A percentile compares a stretch with the other conserved stretches of the same genome.
These are phyloP conservation scores for Crematogaster levior DNA, from an alignment of 2,888 invertebrate genomes.

Conservation along the genomic window DNA sequence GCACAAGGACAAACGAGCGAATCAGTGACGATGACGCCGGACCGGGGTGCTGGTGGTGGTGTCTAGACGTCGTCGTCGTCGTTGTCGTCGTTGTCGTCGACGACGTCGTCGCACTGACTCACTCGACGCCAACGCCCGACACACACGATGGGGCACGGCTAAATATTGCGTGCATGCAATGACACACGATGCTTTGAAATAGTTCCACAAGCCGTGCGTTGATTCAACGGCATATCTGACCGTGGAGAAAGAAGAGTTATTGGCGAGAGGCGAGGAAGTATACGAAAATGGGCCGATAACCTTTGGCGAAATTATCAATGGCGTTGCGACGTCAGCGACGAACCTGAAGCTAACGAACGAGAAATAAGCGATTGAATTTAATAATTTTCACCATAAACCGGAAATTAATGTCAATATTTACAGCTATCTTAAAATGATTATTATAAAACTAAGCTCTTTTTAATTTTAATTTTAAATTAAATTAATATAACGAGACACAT, in stretches of 20 bases:
- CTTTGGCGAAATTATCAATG: conserved; percentile 25
- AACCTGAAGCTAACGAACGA: background rate
- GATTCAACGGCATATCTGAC: conserved; percentile 69
- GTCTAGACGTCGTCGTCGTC: conserved; percentile 77
- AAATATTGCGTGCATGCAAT: conserved; percentile 84
- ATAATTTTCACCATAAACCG: background rate
- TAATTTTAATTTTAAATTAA: background rate
- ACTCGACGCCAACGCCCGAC: conserved; percentile 76
- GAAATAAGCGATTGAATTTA: background rate
- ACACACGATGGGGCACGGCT: conserved; percentile 66
- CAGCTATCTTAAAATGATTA: background rate
- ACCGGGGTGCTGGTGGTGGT: conserved; percentile 64
- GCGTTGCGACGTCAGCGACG: background rate
- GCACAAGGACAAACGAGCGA: conserved; percentile 67
- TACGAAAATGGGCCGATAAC: conserved; percentile 33
- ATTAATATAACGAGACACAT: background rate
- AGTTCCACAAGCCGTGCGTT: conserved; percentile 75
- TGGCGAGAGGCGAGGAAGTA: conserved; percentile 27
- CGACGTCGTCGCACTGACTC: conserved; percentile 79
- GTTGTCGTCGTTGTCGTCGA: conserved; percentile 64
- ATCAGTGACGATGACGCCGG: conserved; percentile 77
- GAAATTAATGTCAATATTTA: background rate
- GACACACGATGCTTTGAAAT: conserved; percentile 80
- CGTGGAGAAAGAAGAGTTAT: conserved; percentile 44
- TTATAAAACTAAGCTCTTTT: background rate